A percentile compares a stretch with the other conserved stretches of the same genome.
These are phyloP conservation scores for Phortica magna DNA, from an alignment of 2,888 invertebrate species.

Conservation along the genomic window DNA sequence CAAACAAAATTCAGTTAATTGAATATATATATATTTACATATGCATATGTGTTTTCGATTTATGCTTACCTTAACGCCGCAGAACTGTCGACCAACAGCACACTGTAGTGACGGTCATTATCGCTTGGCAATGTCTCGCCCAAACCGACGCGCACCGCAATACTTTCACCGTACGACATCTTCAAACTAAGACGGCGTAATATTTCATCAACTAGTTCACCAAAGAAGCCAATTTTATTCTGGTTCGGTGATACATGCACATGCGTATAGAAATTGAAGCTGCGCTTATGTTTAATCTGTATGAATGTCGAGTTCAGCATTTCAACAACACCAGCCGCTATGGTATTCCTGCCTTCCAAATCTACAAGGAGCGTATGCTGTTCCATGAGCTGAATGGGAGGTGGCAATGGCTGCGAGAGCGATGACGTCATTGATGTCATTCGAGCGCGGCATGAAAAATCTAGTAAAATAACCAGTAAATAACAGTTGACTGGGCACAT, in stretches of 20 bases:
- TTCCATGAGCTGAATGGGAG: neutral
- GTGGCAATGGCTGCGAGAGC: neutral
- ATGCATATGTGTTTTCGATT: neutral
- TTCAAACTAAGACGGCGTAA: conserved; percentile 18
- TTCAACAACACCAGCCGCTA: conserved; percentile 46
- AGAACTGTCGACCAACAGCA: conserved; percentile 57
- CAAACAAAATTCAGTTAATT: neutral
- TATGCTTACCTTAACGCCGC: conserved; percentile 44
- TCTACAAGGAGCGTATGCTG: neutral
- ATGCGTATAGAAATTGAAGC: conserved; percentile 48
- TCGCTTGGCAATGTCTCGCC: conserved; percentile 43
- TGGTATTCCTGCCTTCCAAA: conserved; percentile 4
- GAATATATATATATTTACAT: neutral
- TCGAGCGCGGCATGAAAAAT: neutral
- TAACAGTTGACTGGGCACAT: neutral
- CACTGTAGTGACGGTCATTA: conserved; percentile 51
- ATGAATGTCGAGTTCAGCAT: conserved; percentile 46
- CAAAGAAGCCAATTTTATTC: conserved; percentile 42
- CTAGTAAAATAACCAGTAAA: neutral
- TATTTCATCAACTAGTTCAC: conserved; percentile 48
- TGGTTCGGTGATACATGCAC: conserved; percentile 31
- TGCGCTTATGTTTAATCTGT: neutral
- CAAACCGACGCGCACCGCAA: conserved; percentile 49
- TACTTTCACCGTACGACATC: conserved; percentile 27
- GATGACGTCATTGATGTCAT: neutral